These are phyloP conservation scores for Bombus picipes DNA, from an alignment of 1,140 invertebrate species.

Conservation along the genomic window DNA sequence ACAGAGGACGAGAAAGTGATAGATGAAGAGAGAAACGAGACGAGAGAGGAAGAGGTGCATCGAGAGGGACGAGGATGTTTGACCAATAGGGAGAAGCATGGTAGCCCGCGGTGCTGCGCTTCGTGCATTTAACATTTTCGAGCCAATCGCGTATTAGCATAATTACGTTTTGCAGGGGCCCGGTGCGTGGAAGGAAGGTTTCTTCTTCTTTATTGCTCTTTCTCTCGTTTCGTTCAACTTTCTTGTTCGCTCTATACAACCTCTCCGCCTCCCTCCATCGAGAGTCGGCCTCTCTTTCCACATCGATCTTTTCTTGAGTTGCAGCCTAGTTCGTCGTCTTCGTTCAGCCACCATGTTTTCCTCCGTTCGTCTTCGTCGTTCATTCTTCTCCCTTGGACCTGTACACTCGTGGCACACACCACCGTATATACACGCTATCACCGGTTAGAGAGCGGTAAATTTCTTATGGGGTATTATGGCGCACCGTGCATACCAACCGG, in stretches of 20 bases:
- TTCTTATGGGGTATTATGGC: conserved; percentile 79
- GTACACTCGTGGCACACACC: conserved; percentile 33
- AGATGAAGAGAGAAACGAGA: background rate
- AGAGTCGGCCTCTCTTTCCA: background rate
- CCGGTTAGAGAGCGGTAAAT: conserved; percentile 76
- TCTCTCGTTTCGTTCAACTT: conserved; percentile 8
- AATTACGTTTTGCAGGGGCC: conserved; percentile 78
- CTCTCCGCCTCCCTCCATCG: background rate
- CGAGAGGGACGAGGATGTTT: conserved; percentile 33
- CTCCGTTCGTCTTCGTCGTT: conserved; percentile 12
- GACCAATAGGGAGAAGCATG: conserved; percentile 67
- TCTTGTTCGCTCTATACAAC: conserved; percentile 6
- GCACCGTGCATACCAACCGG: conserved; percentile 77
- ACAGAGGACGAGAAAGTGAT: conserved; percentile 14
- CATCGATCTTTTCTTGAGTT: conserved; percentile 47
- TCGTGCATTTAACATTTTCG: conserved; percentile 77
- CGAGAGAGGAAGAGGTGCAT: conserved; percentile 10
- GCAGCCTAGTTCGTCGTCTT: conserved; percentile 3
- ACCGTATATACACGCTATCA: conserved; percentile 64
- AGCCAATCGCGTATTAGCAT: conserved; percentile 82
- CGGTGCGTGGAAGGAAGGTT: conserved; percentile 64
- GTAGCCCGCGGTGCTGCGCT: conserved; percentile 76
- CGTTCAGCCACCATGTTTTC: conserved; percentile 1
- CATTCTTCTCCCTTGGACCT: background rate
- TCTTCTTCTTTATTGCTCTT: conserved; percentile 27